Evolutionary conservation across 1,140 invertebrate species (phyloP).

Genomic region (Camponotus pennsylvanicus): DNA sequence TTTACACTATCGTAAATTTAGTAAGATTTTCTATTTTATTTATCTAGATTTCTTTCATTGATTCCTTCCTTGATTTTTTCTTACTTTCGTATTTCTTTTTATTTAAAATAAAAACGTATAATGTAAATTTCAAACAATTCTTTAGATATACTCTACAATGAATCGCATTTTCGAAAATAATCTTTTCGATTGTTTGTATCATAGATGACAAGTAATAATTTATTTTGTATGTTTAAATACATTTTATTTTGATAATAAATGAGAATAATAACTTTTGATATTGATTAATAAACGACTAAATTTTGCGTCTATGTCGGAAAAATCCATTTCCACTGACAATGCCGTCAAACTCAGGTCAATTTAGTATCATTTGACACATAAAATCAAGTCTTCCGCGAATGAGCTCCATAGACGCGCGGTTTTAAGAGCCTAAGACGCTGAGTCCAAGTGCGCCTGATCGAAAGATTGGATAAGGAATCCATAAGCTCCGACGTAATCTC

Average conservation of each 20-base stretch:
- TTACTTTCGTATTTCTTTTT: background rate
- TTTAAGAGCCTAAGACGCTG: conserved; percentile 47
- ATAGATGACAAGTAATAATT: background rate
- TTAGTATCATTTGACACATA: conserved; percentile 41
- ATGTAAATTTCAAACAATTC: background rate
- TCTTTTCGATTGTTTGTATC: background rate
- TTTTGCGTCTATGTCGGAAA: background rate
- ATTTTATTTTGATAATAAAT: background rate
- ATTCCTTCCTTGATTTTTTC: background rate
- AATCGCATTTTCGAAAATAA: background rate
- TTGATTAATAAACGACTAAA: background rate
- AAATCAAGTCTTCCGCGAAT: conserved; percentile 54
- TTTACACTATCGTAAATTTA: background rate
- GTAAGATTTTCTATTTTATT: background rate
- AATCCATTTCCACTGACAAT: background rate
- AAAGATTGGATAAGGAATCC: conserved; percentile 82
- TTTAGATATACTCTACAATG: too few species aligned
- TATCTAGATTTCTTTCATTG: background rate
- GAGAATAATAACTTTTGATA: background rate
- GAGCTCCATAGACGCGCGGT: conserved; percentile 28
- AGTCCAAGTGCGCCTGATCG: conserved; percentile 69
- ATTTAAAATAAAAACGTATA: background rate
- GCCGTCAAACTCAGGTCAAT: conserved; percentile 11
- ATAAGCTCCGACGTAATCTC: conserved; percentile 81
- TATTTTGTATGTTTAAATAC: background rate